A percentile compares a stretch with the other conserved stretches of the same genome.
Evolutionary conservation across 2,888 invertebrate species (phyloP).

Genomic region (Actias luna): DNA sequence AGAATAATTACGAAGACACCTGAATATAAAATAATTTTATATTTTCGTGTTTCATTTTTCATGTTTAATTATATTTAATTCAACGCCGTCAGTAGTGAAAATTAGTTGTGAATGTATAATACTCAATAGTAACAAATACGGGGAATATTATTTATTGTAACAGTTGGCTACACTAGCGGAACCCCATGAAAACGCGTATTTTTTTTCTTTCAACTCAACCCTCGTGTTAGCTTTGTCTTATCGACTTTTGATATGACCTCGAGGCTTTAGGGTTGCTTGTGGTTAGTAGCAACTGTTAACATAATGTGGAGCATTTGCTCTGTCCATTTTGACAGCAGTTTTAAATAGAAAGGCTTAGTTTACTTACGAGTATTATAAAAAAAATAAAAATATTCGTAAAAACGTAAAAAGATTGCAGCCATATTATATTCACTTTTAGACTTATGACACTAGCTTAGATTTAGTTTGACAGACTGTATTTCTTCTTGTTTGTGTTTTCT

Average conservation of each 20-base stretch:
- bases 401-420: too few species aligned
- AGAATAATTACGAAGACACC: too few species aligned
- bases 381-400: background rate
- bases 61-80: too few species aligned
- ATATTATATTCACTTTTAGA: too few species aligned
- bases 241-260: constrained; percentile 46
- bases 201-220: constrained; percentile 25
- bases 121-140: background rate
- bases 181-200: background rate
- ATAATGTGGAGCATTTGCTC: constrained; percentile 15
- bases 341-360: background rate
- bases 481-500: too few species aligned
- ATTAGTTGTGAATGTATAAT: too few species aligned
- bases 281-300: constrained; percentile 41
- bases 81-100: too few species aligned
- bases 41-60: too few species aligned
- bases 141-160: background rate
- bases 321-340: background rate
- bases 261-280: constrained; percentile 38
- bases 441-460: too few species aligned
- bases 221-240: constrained; percentile 37
- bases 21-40: too few species aligned
- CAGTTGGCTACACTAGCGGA: background rate
- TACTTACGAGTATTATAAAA: background rate
- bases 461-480: too few species aligned